Base-by-base conservation (phyloP, 2,113 vertebrate species). In the Telmatochromis sp. region DNA sequence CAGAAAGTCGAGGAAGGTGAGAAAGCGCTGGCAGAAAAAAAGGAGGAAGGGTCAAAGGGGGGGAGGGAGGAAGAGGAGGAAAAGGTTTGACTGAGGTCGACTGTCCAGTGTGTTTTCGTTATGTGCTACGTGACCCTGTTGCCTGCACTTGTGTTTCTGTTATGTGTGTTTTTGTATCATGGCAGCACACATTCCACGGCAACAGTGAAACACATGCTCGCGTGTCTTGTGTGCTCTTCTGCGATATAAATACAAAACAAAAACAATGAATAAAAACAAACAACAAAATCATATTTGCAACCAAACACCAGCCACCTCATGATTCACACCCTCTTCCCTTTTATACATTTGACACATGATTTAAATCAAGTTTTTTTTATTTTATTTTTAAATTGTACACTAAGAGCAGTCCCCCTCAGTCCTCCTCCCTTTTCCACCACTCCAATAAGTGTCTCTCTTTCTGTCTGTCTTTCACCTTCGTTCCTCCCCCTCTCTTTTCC, bases 151-250 rank as follows among this genome's bases (percentile, higher is more conserved):
- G 79, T 92, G 83, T 90, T 58, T 85, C 21, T 51, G 53, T 75
- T 65, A 49, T 5, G 3, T 84, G 86, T 89, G 82, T 85, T 85
- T 80, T 80, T 75, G 81, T 90, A 60, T 84, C 12, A 89, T 91
- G 91, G 92, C 90, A 86, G 94, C 87, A 91, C 94, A 93, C 91
- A 91, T 93, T 89, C 91, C 92, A 92, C 91, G 28, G 92, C 94
- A 94, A 93, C 94, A 95, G 94, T 94, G 94, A 95, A 95, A 95
- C 94, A 95, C 94, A 95, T 95, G 95, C 93, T 94, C 55, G 82
- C 91, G 94, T 96, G 94, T 95, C 90, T 93, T 95, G 95, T 97
- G 96, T 96, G 96, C 96, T 96, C 95, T 94, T 95, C 93, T 83
- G 93, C 89, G 93, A 93, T 95, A 94, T 94, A 95, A 94, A 95